phyloP scores from a whole-genome alignment of 2,113 vertebrate genomes.

The Etheostoma spectabile region DNA sequence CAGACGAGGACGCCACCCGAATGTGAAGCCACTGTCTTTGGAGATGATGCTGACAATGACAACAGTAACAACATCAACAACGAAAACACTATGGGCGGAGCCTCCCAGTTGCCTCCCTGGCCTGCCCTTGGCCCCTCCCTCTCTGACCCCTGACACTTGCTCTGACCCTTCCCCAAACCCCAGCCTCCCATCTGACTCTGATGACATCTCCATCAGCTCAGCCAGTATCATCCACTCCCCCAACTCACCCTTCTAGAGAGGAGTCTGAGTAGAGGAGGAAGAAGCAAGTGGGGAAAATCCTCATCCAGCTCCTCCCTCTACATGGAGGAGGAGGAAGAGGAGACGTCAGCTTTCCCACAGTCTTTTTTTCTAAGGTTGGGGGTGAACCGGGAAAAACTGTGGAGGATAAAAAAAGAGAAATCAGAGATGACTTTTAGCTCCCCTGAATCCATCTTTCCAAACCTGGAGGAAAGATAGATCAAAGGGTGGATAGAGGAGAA shows the following conservation, averaged over 20 bases:
- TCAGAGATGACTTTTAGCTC: slow-evolving; percentile 22
- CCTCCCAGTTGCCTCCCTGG: slow-evolving; percentile 73
- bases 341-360: slow-evolving; percentile 8
- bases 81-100: slow-evolving; percentile 32
- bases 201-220: slow-evolving; percentile 81
- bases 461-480: slow-evolving; percentile 41
- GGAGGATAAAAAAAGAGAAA: slow-evolving; percentile 5
- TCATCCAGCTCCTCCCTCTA: slow-evolving; percentile 56
- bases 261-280: slow-evolving; percentile 47
- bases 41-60: slow-evolving; percentile 46
- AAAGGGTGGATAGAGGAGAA: slow-evolving; percentile 24
- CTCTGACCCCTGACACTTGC: slow-evolving; percentile 61
- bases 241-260: slow-evolving; percentile 71
- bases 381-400: slow-evolving; percentile 35
- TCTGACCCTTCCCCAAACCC: slow-evolving; percentile 49
- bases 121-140: slow-evolving; percentile 58
- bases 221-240: slow-evolving; percentile 72
- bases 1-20: slow-evolving; percentile 99
- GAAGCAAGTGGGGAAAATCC: slow-evolving; percentile 26
- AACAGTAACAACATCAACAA: slow-evolving; percentile 47
- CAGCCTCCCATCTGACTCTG: slow-evolving; percentile 69
- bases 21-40: slow-evolving; percentile 87
- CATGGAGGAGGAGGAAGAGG: slow-evolving; percentile 53
- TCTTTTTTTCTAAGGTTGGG: slow-evolving; percentile 20
- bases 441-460: slow-evolving; percentile 58